These are phyloP conservation scores for Rhodeus uyekii DNA, from an alignment of 2,797 vertebrate species.

Conservation along the genomic window DNA sequence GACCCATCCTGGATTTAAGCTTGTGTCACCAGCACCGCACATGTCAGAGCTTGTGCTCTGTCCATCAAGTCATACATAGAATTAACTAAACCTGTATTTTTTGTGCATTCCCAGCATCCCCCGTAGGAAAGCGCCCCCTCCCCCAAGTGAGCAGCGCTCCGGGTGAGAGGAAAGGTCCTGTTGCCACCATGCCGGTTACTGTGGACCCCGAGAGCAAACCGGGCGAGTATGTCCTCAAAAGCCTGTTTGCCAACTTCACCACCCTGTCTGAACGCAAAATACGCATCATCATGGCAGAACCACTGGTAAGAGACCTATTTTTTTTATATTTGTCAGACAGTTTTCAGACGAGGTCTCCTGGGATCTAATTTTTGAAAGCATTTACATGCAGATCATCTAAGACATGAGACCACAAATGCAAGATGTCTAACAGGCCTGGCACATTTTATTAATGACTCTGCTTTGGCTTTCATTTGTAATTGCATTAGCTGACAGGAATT, in stretches of 20 bases:
- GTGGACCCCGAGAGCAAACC: constrained; percentile 97
- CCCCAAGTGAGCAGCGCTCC: constrained; percentile 85
- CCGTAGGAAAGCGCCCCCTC: constrained; percentile 86
- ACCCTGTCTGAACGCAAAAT: constrained; percentile 93
- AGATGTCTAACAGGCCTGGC: not conserved
- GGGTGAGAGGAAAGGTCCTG: constrained; percentile 88
- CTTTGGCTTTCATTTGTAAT: constrained; percentile 25
- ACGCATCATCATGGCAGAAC: constrained; percentile 96
- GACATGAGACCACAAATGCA: not conserved
- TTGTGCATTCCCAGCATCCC: constrained; percentile 81
- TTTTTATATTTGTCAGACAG: not conserved
- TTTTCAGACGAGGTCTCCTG: not conserved
- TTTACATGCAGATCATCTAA: not conserved
- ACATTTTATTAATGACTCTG: constrained; percentile 1
- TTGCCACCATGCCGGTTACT: constrained; percentile 88
- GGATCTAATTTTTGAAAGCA: not conserved
- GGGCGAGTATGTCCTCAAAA: constrained; percentile 96
- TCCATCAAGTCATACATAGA: not conserved
- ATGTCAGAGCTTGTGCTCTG: not conserved
- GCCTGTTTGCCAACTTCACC: constrained; percentile 95
- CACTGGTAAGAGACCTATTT: constrained; percentile 84
- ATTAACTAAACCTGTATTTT: constrained; percentile 18
- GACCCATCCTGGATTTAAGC: not conserved
- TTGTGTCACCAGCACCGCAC: not conserved
- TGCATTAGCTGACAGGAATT: constrained; percentile 19